Evolutionary conservation across 2,113 vertebrate species (phyloP).

Genomic region (Cygnus buccinator): DNA sequence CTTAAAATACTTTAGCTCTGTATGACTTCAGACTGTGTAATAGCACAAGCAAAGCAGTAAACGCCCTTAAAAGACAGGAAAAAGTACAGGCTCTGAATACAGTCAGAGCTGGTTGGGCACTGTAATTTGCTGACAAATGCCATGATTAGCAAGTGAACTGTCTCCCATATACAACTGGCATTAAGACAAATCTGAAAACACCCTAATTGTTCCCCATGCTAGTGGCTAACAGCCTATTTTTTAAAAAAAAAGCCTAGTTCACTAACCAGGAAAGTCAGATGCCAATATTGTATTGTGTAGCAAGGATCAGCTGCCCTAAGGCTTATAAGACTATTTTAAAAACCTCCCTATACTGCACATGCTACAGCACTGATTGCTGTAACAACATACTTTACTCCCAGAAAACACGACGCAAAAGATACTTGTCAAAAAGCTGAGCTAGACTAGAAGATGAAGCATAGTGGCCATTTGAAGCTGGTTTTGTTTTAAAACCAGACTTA

Average conservation of each 20-base stretch:
- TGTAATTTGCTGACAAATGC: background rate
- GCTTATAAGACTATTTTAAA: rapidly evolving
- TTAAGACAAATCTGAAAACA: background rate
- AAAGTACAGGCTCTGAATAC: background rate
- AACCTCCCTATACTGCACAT: background rate
- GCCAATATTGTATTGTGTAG: rapidly evolving
- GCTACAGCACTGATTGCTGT: rapidly evolving
- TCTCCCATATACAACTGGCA: background rate
- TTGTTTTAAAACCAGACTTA: background rate
- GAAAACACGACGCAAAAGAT: background rate
- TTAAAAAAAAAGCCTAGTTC: background rate
- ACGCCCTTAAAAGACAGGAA: background rate
- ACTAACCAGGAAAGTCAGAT: background rate
- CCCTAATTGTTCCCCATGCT: background rate
- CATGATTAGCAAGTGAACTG: background rate
- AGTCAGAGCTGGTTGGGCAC: rapidly evolving
- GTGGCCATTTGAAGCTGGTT: background rate
- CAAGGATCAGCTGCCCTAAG: background rate
- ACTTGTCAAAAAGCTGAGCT: background rate
- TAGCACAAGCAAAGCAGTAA: rapidly evolving
- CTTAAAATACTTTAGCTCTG: background rate
- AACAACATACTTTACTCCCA: background rate
- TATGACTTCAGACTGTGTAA: rapidly evolving
- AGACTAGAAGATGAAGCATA: background rate
- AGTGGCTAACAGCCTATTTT: background rate